Base-by-base conservation (phyloP, 2,888 invertebrate genomes). In the Aporophyla nigra region DNA sequence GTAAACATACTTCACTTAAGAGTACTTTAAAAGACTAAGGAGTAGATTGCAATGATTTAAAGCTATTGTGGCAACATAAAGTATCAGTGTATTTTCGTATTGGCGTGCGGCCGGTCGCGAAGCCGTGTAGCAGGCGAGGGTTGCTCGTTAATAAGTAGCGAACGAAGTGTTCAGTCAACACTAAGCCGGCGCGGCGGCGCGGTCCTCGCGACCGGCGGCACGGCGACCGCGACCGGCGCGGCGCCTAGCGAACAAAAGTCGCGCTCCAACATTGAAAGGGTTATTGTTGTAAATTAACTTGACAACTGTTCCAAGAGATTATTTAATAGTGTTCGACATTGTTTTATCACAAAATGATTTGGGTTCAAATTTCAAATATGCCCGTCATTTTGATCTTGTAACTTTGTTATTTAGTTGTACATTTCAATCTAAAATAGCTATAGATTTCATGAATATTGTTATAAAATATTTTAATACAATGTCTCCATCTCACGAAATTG, bases 161-260 rank as follows among this genome's bases (percentile, higher is more conserved):
- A 65, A 71, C 40, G 68, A 69, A 88, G 83, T 79, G 81, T 67
- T 87, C 76, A 59, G 87, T 82, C 82, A 84, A 88, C 86, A 85
- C 70, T 68, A 74, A 76, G 71, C 71, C 76, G 68, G 56, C 51
- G 62, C 27, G 40, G 59, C 43, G 68, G 56, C 51, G 62, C 27
- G 33, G 33, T 33, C 33, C 33, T 49, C 24, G 16, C 79, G 70
- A 33, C 61, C 54, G 21, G 66, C 80, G 21, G 5, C 21, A 43
- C 12, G 40, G 58, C 73, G 69, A 53, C 49, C 63, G 71, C n/a
- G 14, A n/a, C 73, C 76, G 73, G 72, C 27, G 5, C 72, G 49
- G 74, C 80, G 54, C 16, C 49, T 27, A 71, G 51, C 65, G 71
- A 82, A 46, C 61, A 74, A 68, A 78, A 69, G 10, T 71, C 53